Evolutionary conservation across 2,797 vertebrate species (phyloP).

Genomic region (Iguana delicatissima): DNA sequence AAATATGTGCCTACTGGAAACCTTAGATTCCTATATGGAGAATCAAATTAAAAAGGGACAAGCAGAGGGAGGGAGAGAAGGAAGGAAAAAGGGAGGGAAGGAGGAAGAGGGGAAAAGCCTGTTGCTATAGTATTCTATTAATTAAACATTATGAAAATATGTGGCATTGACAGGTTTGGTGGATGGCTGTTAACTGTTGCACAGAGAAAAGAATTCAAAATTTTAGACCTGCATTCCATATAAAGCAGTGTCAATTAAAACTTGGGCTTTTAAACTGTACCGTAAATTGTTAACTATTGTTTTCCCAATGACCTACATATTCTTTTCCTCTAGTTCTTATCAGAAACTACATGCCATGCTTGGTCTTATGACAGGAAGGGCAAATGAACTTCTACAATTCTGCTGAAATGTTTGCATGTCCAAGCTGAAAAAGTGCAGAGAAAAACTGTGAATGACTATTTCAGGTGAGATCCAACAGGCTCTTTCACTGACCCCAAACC

Average conservation of each 20-base stretch:
- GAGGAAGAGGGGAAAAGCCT: conserved; percentile 41
- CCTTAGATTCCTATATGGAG: conserved; percentile 62
- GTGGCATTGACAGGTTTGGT: conserved; percentile 53
- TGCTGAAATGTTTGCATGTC: accelerated
- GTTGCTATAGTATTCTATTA: conserved; percentile 63
- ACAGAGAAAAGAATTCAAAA: conserved; percentile 43
- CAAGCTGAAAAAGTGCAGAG: conserved; percentile 26
- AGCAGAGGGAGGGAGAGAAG: conserved; percentile 38
- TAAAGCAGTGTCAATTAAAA: conserved; percentile 36
- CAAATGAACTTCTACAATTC: conserved; percentile 30
- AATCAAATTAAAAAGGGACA: conserved; percentile 65
- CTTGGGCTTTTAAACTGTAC: conserved; percentile 50
- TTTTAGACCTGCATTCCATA: conserved; percentile 36
- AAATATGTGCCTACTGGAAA: conserved; percentile 61
- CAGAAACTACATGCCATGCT: conserved; percentile 7
- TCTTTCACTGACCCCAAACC: conserved; percentile 6
- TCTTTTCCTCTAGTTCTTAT: conserved; percentile 12
- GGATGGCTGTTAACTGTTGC: conserved; percentile 44
- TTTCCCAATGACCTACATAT: conserved; percentile 47
- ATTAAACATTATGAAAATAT: conserved; percentile 67
- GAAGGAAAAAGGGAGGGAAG: conserved; percentile 39
- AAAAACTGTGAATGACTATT: neutral
- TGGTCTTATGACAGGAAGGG: neutral
- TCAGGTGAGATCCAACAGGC: conserved; percentile 20
- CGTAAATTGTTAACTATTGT: conserved; percentile 37